Evolutionary conservation across 2,113 vertebrate species (phyloP).

Genomic region (Micronisus gabar): DNA sequence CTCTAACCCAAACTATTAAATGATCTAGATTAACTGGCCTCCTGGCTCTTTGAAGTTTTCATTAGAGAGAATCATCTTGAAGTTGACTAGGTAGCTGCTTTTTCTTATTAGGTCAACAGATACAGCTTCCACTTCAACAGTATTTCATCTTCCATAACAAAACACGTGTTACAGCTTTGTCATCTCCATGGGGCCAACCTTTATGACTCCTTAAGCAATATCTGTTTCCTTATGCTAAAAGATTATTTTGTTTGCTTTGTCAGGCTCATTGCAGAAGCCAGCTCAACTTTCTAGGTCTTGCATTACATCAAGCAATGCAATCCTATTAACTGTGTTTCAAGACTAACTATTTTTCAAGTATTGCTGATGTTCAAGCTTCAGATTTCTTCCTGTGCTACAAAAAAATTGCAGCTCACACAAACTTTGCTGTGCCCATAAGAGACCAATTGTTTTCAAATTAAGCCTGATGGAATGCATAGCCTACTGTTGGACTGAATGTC

Average conservation of each 20-base stretch:
- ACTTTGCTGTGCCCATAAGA: neutral
- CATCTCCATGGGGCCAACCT: neutral
- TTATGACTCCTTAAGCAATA: neutral
- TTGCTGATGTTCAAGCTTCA: neutral
- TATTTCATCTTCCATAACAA: neutral
- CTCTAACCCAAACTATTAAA: neutral
- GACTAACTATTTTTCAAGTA: neutral
- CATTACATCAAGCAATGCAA: neutral
- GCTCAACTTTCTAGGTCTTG: neutral
- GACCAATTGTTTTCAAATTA: neutral
- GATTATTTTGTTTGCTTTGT: neutral
- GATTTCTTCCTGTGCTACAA: neutral
- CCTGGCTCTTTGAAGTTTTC: neutral
- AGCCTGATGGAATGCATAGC: neutral
- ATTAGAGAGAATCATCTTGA: neutral
- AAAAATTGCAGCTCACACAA: neutral
- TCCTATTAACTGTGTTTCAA: neutral
- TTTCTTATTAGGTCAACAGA: neutral
- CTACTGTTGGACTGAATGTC: neutral
- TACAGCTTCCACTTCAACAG: neutral
- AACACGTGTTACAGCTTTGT: neutral
- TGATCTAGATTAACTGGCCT: neutral
- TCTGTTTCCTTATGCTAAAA: neutral
- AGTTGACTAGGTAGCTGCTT: neutral
- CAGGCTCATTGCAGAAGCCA: neutral